Evolutionary conservation across 2,797 vertebrate species (phyloP).

Genomic region (Astyanax mexicanus): DNA sequence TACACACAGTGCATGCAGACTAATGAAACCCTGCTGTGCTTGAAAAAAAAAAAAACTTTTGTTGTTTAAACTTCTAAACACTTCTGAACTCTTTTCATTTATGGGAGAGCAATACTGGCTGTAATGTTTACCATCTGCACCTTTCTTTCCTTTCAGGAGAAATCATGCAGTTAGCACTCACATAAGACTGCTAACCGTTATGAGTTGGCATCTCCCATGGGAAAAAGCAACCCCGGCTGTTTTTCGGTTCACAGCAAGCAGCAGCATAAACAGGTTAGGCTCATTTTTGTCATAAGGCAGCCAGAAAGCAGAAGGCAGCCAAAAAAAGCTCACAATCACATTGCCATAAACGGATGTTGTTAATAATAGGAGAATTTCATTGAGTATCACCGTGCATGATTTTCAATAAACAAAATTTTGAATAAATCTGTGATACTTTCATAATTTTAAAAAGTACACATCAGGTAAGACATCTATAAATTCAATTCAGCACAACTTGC

Average conservation of each 20-base stretch:
- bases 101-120: slow-evolving; percentile 53
- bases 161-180: slow-evolving; percentile 51
- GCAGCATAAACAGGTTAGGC: slow-evolving; percentile 40
- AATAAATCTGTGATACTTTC: no score
- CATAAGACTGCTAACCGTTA: slow-evolving; percentile 43
- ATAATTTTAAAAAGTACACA: no score
- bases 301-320: background rate
- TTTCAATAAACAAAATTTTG: no score
- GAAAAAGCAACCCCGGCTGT: slow-evolving; percentile 49
- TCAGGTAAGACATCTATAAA: no score
- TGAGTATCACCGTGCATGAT: no score
- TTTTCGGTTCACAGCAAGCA: slow-evolving; percentile 48
- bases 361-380: no score
- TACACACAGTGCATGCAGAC: slow-evolving; percentile 33
- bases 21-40: slow-evolving; percentile 44
- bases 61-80: slow-evolving; percentile 51
- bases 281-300: slow-evolving; percentile 35
- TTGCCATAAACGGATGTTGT: slow-evolving; percentile 33
- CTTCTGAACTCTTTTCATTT: slow-evolving; percentile 55
- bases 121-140: slow-evolving; percentile 75
- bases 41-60: slow-evolving; percentile 54
- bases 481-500: no score
- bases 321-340: background rate
- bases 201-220: slow-evolving; percentile 50
- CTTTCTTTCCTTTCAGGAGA: slow-evolving; percentile 40